Base-by-base conservation (phyloP, 2,113 vertebrate genomes). In the Elephas maximus region DNA sequence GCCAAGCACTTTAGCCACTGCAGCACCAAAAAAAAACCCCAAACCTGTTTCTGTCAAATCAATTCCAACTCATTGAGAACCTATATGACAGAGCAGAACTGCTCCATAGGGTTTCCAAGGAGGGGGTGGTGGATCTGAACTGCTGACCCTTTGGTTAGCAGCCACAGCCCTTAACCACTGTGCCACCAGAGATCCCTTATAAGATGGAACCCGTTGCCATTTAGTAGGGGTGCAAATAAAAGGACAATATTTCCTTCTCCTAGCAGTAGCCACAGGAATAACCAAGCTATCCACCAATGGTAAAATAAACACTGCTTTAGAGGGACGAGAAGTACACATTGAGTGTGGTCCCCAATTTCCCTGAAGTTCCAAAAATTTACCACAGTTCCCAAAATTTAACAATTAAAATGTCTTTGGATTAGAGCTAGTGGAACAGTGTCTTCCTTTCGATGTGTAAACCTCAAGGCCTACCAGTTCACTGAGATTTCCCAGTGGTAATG, bases 381-480 rank as follows among this genome's bases (percentile, higher is more conserved):
- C 44, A 53, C 20, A 26, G 7, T 62, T 88, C 8, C 26, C 48
- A 60, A 90, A 28, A 28, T 15, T 33, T 37, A 73, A 88, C 8
- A 23, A 9, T 12, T 45, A 53, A 82, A 93, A 62, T 1, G 5
- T 37, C 76, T 78, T 63, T 8, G 91, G 88, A 77, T 65, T 2
- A 1, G 53, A 80, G 65, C 8, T 60, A 7, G 0, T 26, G 15
- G 24, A 85, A 10, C 30, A 90, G 28, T 2, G 85, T 62, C 28
- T 91, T 71, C 65, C 60, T 33, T 81, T 77, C n/a, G 63, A 60
- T 63, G 65, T 28, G 53, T 26, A 81, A 60, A 48, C 17, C 53
- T 74, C 20, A 51, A 0, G 15, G 3, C 12, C 7, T 14, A 65
- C 30, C 37, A 41, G 6, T 84, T 28, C 48, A 3, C 0, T 3